Evolutionary conservation across 2,797 vertebrate genomes (phyloP).

Genomic region (Falco cherrug): DNA sequence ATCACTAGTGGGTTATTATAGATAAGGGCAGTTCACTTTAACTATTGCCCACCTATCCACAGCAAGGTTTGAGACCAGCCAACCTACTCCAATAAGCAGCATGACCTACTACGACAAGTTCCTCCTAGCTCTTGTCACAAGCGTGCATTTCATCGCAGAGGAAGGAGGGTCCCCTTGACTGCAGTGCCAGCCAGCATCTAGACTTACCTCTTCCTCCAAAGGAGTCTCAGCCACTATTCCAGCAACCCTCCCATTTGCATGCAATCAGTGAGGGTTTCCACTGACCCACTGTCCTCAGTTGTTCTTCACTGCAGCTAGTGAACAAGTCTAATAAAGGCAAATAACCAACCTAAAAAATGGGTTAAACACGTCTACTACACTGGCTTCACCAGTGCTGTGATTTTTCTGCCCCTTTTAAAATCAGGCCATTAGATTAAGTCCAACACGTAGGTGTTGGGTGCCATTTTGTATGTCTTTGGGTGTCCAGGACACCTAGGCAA

Average conservation of each 20-base stretch:
- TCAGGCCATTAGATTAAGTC: neutral
- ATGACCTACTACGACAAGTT: neutral
- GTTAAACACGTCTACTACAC: neutral
- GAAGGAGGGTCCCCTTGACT: neutral
- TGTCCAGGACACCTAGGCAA: neutral
- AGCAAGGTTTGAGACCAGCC: neutral
- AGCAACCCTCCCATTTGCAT: neutral
- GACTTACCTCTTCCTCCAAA: neutral
- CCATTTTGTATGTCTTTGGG: neutral
- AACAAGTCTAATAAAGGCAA: neutral
- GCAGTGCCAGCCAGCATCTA: neutral
- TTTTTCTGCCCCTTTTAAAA: neutral
- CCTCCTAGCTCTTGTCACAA: neutral
- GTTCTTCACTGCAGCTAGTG: neutral
- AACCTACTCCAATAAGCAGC: neutral
- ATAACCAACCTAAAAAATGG: neutral
- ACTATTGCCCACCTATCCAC: neutral
- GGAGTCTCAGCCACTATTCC: neutral
- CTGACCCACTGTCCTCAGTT: neutral
- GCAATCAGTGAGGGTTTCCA: neutral
- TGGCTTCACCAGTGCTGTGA: neutral
- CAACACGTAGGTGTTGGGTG: neutral
- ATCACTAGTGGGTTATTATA: neutral
- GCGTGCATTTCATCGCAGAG: rapidly evolving
- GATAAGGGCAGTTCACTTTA: neutral